Evolutionary conservation across 2,888 invertebrate genomes (phyloP).

Genomic region (Acanthosepion pharaonis): DNA sequence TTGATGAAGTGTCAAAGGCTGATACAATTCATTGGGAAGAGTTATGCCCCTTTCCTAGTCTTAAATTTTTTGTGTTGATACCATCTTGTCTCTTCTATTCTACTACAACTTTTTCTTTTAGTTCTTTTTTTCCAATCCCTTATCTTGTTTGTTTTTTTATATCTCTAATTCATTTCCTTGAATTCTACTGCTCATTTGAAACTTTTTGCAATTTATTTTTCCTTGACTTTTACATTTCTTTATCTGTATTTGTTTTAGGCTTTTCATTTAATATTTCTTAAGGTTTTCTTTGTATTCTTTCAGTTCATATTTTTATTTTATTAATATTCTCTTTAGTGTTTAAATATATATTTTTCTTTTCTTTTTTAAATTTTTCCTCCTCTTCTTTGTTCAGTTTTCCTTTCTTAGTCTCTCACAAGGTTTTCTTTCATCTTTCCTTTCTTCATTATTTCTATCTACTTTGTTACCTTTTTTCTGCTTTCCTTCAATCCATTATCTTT

Average conservation of each 20-base stretch:
- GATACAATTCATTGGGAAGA: not conserved
- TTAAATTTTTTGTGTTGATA: not conserved
- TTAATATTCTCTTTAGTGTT: not conserved
- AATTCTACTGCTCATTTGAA: not conserved
- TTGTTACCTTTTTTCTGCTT: not conserved
- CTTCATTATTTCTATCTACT: not conserved
- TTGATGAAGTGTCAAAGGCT: constrained; percentile 12
- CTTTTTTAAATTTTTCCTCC: not conserved
- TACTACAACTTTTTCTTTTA: not conserved
- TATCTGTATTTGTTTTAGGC: no score
- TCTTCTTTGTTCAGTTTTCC: not conserved
- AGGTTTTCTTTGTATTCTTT: not conserved
- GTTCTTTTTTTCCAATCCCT: not conserved
- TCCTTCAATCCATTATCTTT: no score
- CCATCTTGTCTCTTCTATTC: not conserved
- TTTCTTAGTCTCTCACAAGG: not conserved
- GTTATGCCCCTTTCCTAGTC: not conserved
- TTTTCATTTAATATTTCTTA: not conserved
- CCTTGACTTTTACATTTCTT: not conserved
- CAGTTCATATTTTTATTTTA: not conserved
- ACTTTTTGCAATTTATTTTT: not conserved
- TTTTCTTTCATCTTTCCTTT: not conserved
- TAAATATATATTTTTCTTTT: not conserved
- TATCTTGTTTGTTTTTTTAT: not conserved
- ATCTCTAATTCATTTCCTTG: not conserved